A percentile compares a stretch with the other conserved stretches of the same genome.
phyloP scores from a whole-genome alignment of 1,140 invertebrate genomes.

The Oncopodura yosiiana region DNA sequence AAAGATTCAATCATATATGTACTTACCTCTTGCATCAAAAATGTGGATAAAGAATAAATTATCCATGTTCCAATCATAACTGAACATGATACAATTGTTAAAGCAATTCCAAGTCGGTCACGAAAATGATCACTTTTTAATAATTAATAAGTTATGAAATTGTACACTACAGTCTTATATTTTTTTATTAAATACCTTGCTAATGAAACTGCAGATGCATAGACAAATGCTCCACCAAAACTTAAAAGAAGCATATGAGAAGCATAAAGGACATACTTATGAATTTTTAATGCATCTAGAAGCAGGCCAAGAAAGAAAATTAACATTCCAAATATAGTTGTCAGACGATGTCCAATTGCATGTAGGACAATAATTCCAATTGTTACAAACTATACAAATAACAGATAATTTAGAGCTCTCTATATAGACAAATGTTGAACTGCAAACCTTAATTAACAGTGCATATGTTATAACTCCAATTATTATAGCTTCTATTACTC shows the following conservation, averaged over 20 bases:
- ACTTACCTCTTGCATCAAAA: not conserved
- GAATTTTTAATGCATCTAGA: slow-evolving; percentile 20
- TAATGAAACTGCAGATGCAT: slow-evolving; percentile 1
- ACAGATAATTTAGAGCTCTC: not conserved
- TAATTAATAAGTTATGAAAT: not conserved
- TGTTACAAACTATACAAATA: not conserved
- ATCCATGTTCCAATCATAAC: slow-evolving; percentile 14
- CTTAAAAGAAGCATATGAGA: slow-evolving; percentile 1
- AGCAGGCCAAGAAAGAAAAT: slow-evolving; percentile 18
- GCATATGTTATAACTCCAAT: not conserved
- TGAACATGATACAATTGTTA: not conserved
- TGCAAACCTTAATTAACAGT: not conserved
- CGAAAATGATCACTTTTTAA: slow-evolving; percentile 13
- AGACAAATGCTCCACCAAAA: slow-evolving; percentile 20
- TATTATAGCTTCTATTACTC: not conserved
- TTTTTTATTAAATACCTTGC: slow-evolving; percentile 1
- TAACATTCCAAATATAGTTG: slow-evolving; percentile 20
- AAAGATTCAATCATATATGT: not conserved
- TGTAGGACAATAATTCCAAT: not conserved
- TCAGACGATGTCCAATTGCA: slow-evolving; percentile 16
- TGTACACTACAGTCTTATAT: not conserved
- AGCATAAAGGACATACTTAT: slow-evolving; percentile 5
- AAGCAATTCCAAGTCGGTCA: not conserved
- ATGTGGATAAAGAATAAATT: not conserved
- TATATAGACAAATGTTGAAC: not conserved